phyloP scores from a whole-genome alignment of 2,888 invertebrate species.

The Tridacna gigas region DNA sequence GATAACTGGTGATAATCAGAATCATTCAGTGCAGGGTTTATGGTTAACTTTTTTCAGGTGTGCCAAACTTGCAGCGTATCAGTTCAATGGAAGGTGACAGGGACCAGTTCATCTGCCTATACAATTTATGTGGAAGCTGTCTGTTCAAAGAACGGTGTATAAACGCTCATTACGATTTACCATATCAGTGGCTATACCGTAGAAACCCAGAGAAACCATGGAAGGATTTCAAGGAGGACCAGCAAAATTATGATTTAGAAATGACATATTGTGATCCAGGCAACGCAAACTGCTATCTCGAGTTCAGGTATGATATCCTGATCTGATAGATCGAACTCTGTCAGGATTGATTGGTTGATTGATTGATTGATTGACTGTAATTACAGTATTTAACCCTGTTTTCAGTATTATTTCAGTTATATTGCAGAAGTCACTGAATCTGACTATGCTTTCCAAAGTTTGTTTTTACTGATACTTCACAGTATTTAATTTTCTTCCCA shows the following conservation, averaged over 20 bases:
- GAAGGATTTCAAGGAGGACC: conserved; percentile 45
- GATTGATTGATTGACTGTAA: too few relatives aligned
- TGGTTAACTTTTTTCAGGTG: neutral
- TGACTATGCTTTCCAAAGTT: too few relatives aligned
- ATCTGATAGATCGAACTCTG: neutral
- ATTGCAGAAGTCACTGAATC: too few relatives aligned
- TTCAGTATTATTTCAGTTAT: too few relatives aligned
- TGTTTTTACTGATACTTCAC: too few relatives aligned
- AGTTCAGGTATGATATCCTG: neutral
- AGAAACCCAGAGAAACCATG: conserved; percentile 45
- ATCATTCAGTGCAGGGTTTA: too few relatives aligned
- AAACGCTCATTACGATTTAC: conserved; percentile 61
- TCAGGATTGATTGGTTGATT: too few relatives aligned
- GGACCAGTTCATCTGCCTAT: conserved; percentile 59
- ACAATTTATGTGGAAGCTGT: conserved; percentile 64
- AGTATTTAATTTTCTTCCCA: too few relatives aligned
- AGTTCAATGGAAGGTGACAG: neutral
- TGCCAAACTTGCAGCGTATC: neutral
- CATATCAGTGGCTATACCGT: conserved; percentile 70
- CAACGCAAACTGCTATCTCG: neutral
- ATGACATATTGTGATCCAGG: conserved; percentile 62
- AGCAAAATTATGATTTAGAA: conserved; percentile 61
- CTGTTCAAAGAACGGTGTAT: conserved; percentile 63
- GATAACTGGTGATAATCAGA: too few relatives aligned
- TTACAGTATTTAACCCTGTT: too few relatives aligned